These are phyloP conservation scores for Gonatopus flavifemur DNA, from an alignment of 1,140 invertebrate genomes.

Conservation along the genomic window DNA sequence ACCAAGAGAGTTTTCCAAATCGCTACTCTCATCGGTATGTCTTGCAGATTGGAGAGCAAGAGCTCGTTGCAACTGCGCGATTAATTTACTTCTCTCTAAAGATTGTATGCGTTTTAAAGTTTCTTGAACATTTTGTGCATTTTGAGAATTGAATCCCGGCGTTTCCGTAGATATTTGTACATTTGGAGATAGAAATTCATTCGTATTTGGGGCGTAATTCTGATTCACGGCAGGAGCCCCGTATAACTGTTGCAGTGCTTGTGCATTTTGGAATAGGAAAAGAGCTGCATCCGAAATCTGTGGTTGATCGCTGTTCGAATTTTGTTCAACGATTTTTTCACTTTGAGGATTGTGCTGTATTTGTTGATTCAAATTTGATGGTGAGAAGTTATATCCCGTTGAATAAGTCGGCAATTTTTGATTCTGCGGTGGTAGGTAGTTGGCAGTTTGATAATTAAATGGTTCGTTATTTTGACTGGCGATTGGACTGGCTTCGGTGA, in stretches of 20 bases:
- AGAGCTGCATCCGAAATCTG: slow-evolving; percentile 50
- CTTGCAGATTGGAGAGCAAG: slow-evolving; percentile 25
- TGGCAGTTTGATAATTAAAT: slow-evolving; percentile 43
- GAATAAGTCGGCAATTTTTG: slow-evolving; percentile 41
- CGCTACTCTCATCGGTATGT: too few relatives aligned
- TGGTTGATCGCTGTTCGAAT: slow-evolving; percentile 27
- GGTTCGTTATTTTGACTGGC: slow-evolving; percentile 50
- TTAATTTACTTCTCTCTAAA: slow-evolving; percentile 46
- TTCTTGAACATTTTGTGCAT: slow-evolving; percentile 36
- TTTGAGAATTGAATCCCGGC: too few relatives aligned
- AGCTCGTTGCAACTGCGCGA: slow-evolving; percentile 43
- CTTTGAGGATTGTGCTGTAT: neutral
- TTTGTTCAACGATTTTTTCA: slow-evolving; percentile 6
- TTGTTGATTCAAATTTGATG: slow-evolving; percentile 1
- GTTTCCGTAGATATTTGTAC: slow-evolving; percentile 46
- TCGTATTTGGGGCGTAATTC: slow-evolving; percentile 41
- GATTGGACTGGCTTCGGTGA: slow-evolving; percentile 40
- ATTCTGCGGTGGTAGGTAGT: slow-evolving; percentile 53
- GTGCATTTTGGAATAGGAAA: slow-evolving; percentile 48
- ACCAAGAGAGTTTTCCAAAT: too few relatives aligned
- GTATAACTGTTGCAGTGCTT: slow-evolving; percentile 50
- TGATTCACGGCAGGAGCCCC: slow-evolving; percentile 38
- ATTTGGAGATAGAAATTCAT: slow-evolving; percentile 20
- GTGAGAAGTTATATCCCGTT: slow-evolving; percentile 24
- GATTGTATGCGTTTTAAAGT: slow-evolving; percentile 44